A percentile compares a stretch with the other conserved stretches of the same genome.
phyloP scores from a whole-genome alignment of 2,113 vertebrate species.

The Alosa alosa region DNA sequence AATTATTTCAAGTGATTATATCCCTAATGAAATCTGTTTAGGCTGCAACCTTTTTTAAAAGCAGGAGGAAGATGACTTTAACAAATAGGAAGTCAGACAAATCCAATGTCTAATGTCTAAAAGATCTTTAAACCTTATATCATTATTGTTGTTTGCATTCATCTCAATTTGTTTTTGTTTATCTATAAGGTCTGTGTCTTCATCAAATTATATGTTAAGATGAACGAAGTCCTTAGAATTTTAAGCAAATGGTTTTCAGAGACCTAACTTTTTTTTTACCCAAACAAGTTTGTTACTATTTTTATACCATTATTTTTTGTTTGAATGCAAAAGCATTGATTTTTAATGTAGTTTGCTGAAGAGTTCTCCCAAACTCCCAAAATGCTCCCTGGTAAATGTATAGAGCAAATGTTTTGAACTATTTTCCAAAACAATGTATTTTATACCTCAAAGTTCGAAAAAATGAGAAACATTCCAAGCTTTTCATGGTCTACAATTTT shows the following conservation, averaged over 20 bases:
- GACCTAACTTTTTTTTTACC: slow-evolving; percentile 19
- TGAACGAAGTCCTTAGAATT: slow-evolving; percentile 5
- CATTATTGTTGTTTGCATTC: neutral
- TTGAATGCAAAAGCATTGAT: slow-evolving; percentile 58
- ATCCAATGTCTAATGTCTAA: neutral
- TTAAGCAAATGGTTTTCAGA: slow-evolving; percentile 7
- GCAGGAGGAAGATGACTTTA: slow-evolving; percentile 24
- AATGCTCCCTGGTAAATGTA: slow-evolving; percentile 71
- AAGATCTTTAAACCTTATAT: neutral
- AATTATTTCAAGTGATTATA: slow-evolving; percentile 31
- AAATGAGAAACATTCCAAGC: slow-evolving; percentile 90
- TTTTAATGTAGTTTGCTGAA: slow-evolving; percentile 60
- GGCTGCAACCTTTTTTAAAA: slow-evolving; percentile 14
- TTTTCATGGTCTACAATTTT: slow-evolving; percentile 81
- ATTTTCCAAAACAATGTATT: slow-evolving; percentile 80
- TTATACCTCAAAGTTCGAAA: slow-evolving; percentile 91
- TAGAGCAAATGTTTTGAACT: slow-evolving; percentile 87
- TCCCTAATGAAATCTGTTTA: slow-evolving; percentile 20
- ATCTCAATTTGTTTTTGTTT: neutral
- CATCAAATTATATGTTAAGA: neutral
- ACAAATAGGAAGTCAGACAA: slow-evolving; percentile 18
- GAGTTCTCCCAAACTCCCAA: slow-evolving; percentile 25
- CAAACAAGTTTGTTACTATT: slow-evolving; percentile 41
- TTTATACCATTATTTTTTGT: slow-evolving; percentile 48
- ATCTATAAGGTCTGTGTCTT: slow-evolving; percentile 1